Conservation (phyloP, 2,113 vertebrate genomes). For the Falcunculus frontatus region DNA sequence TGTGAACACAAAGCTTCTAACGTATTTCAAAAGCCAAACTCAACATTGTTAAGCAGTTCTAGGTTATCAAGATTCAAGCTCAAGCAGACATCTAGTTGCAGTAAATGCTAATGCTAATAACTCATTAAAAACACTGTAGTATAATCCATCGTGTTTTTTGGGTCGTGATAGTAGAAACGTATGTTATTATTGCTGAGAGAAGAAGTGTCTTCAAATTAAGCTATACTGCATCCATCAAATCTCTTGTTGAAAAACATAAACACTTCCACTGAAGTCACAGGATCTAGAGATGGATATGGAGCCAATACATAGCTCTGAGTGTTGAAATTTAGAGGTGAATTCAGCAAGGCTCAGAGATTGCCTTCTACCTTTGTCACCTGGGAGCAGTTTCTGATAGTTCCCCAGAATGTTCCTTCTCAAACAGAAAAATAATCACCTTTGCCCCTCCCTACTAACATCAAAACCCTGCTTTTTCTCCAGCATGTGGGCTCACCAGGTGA, state of each 20-base stretch:
- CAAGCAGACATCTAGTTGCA: neutral
- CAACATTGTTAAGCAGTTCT: neutral
- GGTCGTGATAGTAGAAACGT: neutral
- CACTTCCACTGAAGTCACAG: neutral
- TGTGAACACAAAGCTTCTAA: neutral
- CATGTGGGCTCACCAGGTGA: neutral
- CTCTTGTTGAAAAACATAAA: neutral
- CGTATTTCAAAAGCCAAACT: neutral
- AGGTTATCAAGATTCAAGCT: neutral
- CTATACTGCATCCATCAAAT: neutral
- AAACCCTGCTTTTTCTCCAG: neutral
- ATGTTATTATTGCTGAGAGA: neutral
- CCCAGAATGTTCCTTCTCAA: neutral
- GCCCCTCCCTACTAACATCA: neutral
- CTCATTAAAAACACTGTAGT: neutral
- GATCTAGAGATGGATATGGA: neutral
- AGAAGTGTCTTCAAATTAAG: neutral
- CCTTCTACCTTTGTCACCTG: neutral
- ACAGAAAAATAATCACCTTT: neutral
- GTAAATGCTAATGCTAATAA: neutral
- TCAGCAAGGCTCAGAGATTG: neutral
- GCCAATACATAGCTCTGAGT: neutral
- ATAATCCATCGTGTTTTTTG: neutral
- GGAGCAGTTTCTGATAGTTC: neutral
- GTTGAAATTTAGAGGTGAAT: neutral